Evolutionary conservation across 2,113 vertebrate species (phyloP).

Genomic region (Reinhardtius hippoglossoides): DNA sequence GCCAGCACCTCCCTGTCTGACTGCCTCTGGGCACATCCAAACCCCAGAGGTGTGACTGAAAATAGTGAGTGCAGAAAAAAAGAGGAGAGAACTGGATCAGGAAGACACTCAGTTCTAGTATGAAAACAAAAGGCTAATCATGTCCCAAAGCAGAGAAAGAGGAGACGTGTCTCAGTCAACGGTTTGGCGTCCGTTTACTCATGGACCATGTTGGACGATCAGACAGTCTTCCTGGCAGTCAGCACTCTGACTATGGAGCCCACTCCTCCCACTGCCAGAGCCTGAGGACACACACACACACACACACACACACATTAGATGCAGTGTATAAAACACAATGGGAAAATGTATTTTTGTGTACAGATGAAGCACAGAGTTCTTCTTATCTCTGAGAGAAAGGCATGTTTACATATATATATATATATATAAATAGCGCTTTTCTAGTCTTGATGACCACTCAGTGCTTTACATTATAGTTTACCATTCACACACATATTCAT

Average conservation of each 20-base stretch:
- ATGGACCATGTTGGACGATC: slow-evolving; percentile 15
- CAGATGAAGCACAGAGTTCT: background rate
- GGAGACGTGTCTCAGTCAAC: slow-evolving; percentile 3
- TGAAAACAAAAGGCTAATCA: slow-evolving; percentile 4
- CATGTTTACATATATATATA: no score
- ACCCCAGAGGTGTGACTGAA: slow-evolving; percentile 8
- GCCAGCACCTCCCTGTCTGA: slow-evolving; percentile 57
- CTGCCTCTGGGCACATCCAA: slow-evolving; percentile 5
- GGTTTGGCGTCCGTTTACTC: background rate
- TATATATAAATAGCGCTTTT: no score
- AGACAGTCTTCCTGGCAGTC: slow-evolving; percentile 96
- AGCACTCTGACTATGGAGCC: slow-evolving; percentile 93
- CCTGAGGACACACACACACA: slow-evolving; percentile 77
- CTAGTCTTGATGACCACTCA: no score
- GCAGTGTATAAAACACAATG: background rate
- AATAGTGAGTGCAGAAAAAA: slow-evolving; percentile 1
- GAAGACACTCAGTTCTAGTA: slow-evolving; percentile 12
- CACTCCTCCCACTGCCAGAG: slow-evolving; percentile 92
- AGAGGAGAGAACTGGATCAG: background rate
- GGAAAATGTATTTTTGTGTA: background rate
- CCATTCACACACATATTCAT: no score
- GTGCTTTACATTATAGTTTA: no score
- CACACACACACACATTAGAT: background rate
- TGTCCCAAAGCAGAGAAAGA: slow-evolving; percentile 11
- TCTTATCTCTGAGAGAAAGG: no score